Conservation (phyloP, 1,140 invertebrate genomes). For the Rhopalosiphum maidis region DNA sequence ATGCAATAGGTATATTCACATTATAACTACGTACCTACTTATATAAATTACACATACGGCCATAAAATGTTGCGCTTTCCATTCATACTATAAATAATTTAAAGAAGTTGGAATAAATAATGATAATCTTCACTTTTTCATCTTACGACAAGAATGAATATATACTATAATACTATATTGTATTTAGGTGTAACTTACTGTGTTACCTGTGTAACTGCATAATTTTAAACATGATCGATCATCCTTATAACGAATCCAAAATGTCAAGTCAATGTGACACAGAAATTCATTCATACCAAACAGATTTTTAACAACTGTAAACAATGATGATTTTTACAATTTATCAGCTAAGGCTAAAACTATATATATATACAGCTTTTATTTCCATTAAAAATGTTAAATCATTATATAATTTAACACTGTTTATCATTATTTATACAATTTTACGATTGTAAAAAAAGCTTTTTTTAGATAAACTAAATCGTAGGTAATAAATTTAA, state of each 20-base stretch:
- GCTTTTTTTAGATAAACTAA: background rate
- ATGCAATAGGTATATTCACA: too few species aligned
- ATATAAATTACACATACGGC: too few species aligned
- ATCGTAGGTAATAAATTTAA: background rate
- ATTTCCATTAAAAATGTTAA: too few species aligned
- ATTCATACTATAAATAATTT: background rate
- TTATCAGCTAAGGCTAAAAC: too few species aligned
- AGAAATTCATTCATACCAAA: background rate
- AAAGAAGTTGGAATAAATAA: background rate
- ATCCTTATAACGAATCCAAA: background rate
- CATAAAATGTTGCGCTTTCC: too few species aligned
- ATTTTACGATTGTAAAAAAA: background rate
- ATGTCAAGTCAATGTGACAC: background rate
- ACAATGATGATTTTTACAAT: too few species aligned
- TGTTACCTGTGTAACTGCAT: background rate
- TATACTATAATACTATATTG: background rate
- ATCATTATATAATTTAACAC: background rate
- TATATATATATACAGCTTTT: too few species aligned
- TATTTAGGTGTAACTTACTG: too few species aligned
- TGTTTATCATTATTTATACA: background rate
- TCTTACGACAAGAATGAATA: background rate
- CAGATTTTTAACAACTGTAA: too few species aligned
- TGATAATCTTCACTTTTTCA: background rate
- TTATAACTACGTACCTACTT: too few species aligned
- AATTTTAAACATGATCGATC: background rate